Base-by-base conservation (phyloP, 2,888 invertebrate genomes). In the Prosopocoilus inquinatus region DNA sequence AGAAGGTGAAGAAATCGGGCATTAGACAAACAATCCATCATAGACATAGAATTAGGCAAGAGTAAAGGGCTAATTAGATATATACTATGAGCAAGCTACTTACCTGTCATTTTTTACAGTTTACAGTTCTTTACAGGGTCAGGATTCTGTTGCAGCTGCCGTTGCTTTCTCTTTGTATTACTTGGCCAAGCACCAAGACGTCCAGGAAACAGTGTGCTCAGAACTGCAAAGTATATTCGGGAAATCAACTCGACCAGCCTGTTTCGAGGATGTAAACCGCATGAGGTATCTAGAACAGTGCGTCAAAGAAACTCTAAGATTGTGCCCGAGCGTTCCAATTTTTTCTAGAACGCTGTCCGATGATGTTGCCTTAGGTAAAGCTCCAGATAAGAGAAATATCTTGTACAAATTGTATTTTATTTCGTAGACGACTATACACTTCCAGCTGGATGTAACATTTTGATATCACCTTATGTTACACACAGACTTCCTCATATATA, bases 281-380 rank as follows among this genome's bases (percentile, higher is more conserved):
- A 83, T 88, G 83, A 80, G 81, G 53, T 88, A 87, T 65, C 76
- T 88, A 59, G 88, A 88, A 62, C 82, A 83, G 63, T 87, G 86
- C 62, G 84, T 89, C 46, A 88, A 88, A 69, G 88, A 88, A 69
- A 80, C 86, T 0, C 67, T 88, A 48, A 74, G 88, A 46, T 70
- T 88, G 8, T 86, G 83, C 61, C 88, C 89, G 1, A 86, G 86
- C 62, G 86, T 88, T 3, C 85, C 84, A 28, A 81, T 86, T 64
- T 82, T 89, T 64, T 82, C 84, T 2, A 80, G 89, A 54, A 76
- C 74, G 46, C 66, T 87, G 38, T 76, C 76, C 0, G 82, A 84
- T 68, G 80, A 83, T 61, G 76, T 85, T 9, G 73, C 75, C 53
- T 74, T 87, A 60, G 84, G 86, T 85, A 72, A 72, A 78, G 15